These are phyloP conservation scores for Sander vitreus DNA, from an alignment of 2,113 vertebrate species.

Conservation along the genomic window DNA sequence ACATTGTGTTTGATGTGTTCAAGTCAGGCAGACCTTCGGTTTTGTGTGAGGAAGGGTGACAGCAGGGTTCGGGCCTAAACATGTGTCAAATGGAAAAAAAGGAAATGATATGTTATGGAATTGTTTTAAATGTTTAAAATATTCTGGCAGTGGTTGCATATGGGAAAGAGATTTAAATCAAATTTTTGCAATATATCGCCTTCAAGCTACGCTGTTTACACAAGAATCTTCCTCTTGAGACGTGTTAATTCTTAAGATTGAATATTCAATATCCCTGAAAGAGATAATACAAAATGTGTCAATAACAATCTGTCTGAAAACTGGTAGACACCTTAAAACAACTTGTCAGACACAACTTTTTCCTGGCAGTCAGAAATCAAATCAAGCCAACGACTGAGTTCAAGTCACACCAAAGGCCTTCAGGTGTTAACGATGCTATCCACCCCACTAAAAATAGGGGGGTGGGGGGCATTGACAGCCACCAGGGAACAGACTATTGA, in stretches of 20 bases:
- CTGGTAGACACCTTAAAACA: conserved; percentile 16
- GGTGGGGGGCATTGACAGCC: conserved; percentile 46
- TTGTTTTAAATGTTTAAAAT: conserved; percentile 8
- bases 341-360: conserved; percentile 48
- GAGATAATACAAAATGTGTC: neutral
- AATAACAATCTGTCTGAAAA: neutral
- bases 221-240: neutral
- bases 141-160: neutral
- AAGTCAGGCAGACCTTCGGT: conserved; percentile 22
- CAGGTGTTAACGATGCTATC: conserved; percentile 74
- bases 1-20: conserved; percentile 45
- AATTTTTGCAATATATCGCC: neutral
- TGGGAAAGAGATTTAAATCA: neutral
- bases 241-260: neutral
- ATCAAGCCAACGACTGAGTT: conserved; percentile 53
- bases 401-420: conserved; percentile 69
- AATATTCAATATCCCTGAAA: neutral
- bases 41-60: conserved; percentile 14
- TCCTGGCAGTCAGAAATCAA: conserved; percentile 60
- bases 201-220: neutral
- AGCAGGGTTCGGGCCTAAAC: conserved; percentile 2
- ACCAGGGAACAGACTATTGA: conserved; percentile 65
- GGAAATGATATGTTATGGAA: neutral
- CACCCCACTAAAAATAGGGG: conserved; percentile 48
- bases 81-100: neutral